These are phyloP conservation scores for Chitala chitala DNA, from an alignment of 2,113 vertebrate species.

Conservation along the genomic window DNA sequence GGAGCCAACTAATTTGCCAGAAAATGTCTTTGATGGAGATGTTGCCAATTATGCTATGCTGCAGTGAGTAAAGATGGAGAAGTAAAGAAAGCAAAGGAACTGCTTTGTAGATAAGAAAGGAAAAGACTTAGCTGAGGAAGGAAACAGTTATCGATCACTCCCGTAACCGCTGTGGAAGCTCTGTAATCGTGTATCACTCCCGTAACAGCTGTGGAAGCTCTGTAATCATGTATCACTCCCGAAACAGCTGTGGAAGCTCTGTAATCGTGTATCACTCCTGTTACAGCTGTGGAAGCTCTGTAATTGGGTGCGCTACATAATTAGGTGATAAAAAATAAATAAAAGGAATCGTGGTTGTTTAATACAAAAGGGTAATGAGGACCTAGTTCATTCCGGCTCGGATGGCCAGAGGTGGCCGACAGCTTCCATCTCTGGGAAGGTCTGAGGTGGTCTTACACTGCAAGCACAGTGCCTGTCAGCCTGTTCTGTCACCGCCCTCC, in stretches of 20 bases:
- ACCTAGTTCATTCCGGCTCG: too few relatives aligned
- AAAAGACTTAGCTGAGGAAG: constrained; percentile 50
- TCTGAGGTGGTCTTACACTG: too few relatives aligned
- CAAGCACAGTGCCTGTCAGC: too few relatives aligned
- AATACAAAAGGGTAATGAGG: too few relatives aligned
- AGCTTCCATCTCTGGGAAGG: too few relatives aligned
- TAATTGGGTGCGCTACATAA: too few relatives aligned
- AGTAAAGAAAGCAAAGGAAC: constrained; percentile 33
- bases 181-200: background rate
- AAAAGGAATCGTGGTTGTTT: too few relatives aligned
- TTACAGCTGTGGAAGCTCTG: background rate
- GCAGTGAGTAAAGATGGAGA: constrained; percentile 26
- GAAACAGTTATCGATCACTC: constrained; percentile 52
- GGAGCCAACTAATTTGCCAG: constrained; percentile 51
- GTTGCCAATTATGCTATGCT: constrained; percentile 29
- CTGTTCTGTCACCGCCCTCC: too few relatives aligned
- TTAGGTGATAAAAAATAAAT: too few relatives aligned
- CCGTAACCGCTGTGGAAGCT: background rate
- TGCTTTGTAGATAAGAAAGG: constrained; percentile 34
- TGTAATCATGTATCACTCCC: background rate
- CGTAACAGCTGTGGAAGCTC: background rate
- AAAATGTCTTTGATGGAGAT: constrained; percentile 39
- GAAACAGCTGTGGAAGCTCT: background rate
- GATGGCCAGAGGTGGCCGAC: too few relatives aligned
- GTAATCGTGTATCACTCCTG: background rate